Base-by-base conservation (phyloP, 1,140 invertebrate species). In the Mya arenaria region DNA sequence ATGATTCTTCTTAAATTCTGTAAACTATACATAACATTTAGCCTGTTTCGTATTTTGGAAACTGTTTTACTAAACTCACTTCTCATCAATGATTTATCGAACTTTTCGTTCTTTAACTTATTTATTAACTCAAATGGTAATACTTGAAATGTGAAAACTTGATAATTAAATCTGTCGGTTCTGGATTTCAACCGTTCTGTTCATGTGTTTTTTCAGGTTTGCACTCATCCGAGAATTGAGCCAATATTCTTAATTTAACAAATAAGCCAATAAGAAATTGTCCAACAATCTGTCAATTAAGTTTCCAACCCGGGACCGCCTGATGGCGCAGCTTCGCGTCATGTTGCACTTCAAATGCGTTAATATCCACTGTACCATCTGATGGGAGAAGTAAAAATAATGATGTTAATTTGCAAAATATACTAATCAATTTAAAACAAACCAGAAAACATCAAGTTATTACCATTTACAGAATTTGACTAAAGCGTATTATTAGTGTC, bases 341-440 rank as follows among this genome's bases (percentile, higher is more conserved):
- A 25, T 30, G 17, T 37, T 44, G 56, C 41, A 69, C 68, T 25
- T 56, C 34, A 48, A 82, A 75, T 5, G 75, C 80, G 13, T 79
- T 83, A 55, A 84, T 86, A 55, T 86, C 85, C n/a, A 83, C 68
- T 3, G 85, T 86, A 17, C 85, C 82, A n/a, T 82, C 82, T 86
- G 34, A 23, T 6, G 5, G 30, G 30, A 6, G 19, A n/a, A 19
- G n/a, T 13, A 10, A 48, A 13, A 48, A 48, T 48, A 48, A n/a
- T 48, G 30, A 28, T 25, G 58, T 28, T 4, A 28, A 28, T 13
- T 48, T n/a, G 13, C 13, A 13, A 13, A n/a, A 13, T n/a, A n/a
- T n/a, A n/a, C n/a, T n/a, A n/a, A n/a, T n/a, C n/a, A n/a, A n/a
- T n/a, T n/a, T n/a, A n/a, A n/a, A n/a, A n/a, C n/a, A n/a, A n/a